Percentiles rank a stretch among this genome's conserved stretches.
phyloP scores from a whole-genome alignment of 1,140 invertebrate genomes.

The Babylonia areolata region DNA sequence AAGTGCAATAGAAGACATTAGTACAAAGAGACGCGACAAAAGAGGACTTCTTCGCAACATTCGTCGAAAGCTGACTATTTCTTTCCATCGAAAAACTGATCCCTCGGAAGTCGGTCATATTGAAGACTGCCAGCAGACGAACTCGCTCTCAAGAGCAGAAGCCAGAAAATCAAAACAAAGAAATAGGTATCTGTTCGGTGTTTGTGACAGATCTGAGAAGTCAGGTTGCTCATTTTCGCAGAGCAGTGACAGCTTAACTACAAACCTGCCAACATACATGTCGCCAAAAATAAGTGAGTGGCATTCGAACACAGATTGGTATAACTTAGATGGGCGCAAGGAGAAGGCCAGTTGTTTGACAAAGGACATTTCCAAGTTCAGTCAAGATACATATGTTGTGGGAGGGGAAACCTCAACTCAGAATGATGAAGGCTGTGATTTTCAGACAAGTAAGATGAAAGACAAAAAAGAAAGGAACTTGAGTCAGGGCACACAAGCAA shows the following conservation, averaged over 20 bases:
- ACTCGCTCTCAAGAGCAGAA: constrained; percentile 25
- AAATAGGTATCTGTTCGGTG: constrained; percentile 42
- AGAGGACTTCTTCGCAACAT: constrained; percentile 66
- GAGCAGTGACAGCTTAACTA: constrained; percentile 66
- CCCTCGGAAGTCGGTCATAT: constrained; percentile 50
- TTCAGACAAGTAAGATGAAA: constrained; percentile 23
- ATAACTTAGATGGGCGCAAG: constrained; percentile 52
- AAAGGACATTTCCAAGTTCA: constrained; percentile 70
- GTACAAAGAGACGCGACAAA: constrained; percentile 63
- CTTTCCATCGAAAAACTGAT: constrained; percentile 59
- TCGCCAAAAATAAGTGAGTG: constrained; percentile 62
- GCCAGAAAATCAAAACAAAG: constrained; percentile 45
- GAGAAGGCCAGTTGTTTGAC: constrained; percentile 66
- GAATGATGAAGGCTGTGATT: constrained; percentile 32
- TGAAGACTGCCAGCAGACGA: constrained; percentile 43
- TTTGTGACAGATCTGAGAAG: constrained; percentile 42
- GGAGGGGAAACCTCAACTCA: constrained; percentile 20
- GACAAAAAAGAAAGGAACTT: constrained; percentile 25
- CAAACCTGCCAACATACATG: constrained; percentile 57
- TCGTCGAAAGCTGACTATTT: constrained; percentile 61
- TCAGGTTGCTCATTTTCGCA: constrained; percentile 59
- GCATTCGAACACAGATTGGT: constrained; percentile 64
- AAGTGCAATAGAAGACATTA: constrained; percentile 45
- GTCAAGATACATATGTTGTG: constrained; percentile 41
- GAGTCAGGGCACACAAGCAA: not conserved